A percentile compares a stretch with the other conserved stretches of the same genome.
Conservation (phyloP, 2,113 vertebrate genomes). For the Limnothrissa miodon region DNA sequence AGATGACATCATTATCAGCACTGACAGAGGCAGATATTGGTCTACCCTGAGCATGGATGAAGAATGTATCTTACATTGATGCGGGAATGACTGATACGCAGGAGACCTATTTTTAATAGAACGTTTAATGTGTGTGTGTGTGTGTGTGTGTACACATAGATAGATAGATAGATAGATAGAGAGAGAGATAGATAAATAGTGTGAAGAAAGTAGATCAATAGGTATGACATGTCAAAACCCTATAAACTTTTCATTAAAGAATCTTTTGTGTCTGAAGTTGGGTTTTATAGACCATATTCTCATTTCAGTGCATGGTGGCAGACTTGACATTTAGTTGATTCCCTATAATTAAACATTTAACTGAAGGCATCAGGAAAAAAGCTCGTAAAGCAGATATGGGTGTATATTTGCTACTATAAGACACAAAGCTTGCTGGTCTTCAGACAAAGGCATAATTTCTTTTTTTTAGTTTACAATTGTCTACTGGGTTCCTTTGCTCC, state of each 20-base stretch:
- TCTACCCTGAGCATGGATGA: not conserved
- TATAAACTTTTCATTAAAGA: not conserved
- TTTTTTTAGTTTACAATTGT: no score
- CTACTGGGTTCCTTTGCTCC: no score
- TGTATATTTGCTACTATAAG: no score
- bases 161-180: not conserved
- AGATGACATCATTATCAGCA: not conserved
- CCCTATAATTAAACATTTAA: not conserved
- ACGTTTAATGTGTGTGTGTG: not conserved
- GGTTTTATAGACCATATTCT: not conserved
- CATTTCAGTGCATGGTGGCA: not conserved
- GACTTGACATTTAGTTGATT: not conserved
- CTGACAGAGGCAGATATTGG: not conserved
- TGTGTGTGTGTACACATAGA: not conserved
- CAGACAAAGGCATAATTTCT: no score
- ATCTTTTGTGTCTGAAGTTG: not conserved
- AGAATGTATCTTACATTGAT: not conserved
- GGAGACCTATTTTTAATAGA: not conserved
- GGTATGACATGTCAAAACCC: not conserved
- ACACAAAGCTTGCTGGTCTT: not conserved
- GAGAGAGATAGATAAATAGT: not conserved
- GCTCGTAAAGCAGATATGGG: no score
- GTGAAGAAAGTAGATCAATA: not conserved
- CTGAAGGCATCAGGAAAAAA: not conserved
- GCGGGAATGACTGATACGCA: not conserved